Evolutionary conservation across 2,888 invertebrate species (phyloP), one percentile per base, ranked within the genome.

Genomic region (Iselma pallidipennis): DNA sequence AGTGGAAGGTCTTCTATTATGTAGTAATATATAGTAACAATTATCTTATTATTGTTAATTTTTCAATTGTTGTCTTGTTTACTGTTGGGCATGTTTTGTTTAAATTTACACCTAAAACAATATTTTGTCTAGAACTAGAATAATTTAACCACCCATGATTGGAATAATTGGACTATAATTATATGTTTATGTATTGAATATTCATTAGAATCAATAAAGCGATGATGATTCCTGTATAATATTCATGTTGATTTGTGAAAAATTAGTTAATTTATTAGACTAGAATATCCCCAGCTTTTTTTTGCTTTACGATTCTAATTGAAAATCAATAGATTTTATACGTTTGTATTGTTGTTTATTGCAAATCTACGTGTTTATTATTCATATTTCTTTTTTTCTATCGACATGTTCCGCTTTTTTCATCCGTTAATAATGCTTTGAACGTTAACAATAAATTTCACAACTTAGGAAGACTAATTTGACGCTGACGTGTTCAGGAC

Each of bases 1-100:
- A 63, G 48, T 42, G 16, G 53, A 52, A 63, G 63, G 45, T 53
- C 63, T 56, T 59, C 55, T 53, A 63, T 63, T 63, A 59, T 63
- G 55, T 49, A 48, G 63, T 53, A 61, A 63, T 23, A 53, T 57
- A 29, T 45, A 4, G 45, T 45, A 21, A 45, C 45, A 45, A 45
- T 45, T 45, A 45, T 45, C 45, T 21, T 45, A 21, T 45, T 45
- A 21, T 45, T 45, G 21, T 45, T 45, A 21, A 45, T 9, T 45
- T 45, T 45, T 7, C 45, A 45, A 21, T 45, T 45, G 25, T 25
- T 25, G 45, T 21, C 21, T 21, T 21, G 10, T 9, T 45, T 45
- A 21, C 21, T 45, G 45, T 45, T 45, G 12, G n/a, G n/a, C n/a
- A n/a, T 25, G 45, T 21, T 16, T 21, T 21, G 10, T 9, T 45